Percentiles rank a stretch among this genome's conserved stretches.
Evolutionary conservation across 2,888 invertebrate genomes (phyloP).

Genomic region (Hypselothyrea guttata): DNA sequence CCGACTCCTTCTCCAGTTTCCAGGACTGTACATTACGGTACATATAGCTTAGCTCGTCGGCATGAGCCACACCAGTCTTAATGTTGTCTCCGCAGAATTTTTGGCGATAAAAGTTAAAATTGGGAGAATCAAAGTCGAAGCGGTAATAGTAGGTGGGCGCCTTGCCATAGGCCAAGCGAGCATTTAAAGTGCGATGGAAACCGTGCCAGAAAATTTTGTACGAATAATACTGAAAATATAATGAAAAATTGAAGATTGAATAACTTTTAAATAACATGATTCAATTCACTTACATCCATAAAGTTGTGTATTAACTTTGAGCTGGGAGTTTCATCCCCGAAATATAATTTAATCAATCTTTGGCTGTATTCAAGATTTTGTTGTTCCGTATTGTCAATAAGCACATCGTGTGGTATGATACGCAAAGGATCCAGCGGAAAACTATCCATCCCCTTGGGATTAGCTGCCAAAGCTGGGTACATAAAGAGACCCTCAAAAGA

Average conservation of each 20-base stretch:
- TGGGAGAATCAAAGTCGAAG: conserved; percentile 77
- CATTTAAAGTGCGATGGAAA: conserved; percentile 65
- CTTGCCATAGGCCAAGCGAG: conserved; percentile 58
- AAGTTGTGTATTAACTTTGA: conserved; percentile 38
- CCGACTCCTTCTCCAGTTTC: conserved; percentile 50
- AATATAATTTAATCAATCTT: conserved; percentile 65
- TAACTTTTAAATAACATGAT: no score
- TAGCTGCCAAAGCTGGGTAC: conserved; percentile 63
- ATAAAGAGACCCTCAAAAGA: conserved; percentile 79
- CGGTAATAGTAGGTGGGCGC: conserved; percentile 76
- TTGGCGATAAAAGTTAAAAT: conserved; percentile 70
- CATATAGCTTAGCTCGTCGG: conserved; percentile 77
- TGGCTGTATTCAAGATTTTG: conserved; percentile 70
- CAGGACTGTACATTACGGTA: conserved; percentile 58
- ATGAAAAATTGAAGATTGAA: not conserved
- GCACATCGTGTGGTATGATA: conserved; percentile 55
- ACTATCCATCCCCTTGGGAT: conserved; percentile 44
- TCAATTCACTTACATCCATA: conserved; percentile 48
- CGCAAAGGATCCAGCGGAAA: conserved; percentile 49
- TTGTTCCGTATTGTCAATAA: conserved; percentile 35
- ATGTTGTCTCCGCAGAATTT: conserved; percentile 68
- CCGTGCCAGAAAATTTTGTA: conserved; percentile 79
- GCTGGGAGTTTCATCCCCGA: conserved; percentile 66
- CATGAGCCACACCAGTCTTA: conserved; percentile 73
- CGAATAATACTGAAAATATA: conserved; percentile 63